Evolutionary conservation across 1,140 invertebrate species (phyloP), one percentile per base, ranked within the genome.

Genomic region (Drosophila bipectinata): DNA sequence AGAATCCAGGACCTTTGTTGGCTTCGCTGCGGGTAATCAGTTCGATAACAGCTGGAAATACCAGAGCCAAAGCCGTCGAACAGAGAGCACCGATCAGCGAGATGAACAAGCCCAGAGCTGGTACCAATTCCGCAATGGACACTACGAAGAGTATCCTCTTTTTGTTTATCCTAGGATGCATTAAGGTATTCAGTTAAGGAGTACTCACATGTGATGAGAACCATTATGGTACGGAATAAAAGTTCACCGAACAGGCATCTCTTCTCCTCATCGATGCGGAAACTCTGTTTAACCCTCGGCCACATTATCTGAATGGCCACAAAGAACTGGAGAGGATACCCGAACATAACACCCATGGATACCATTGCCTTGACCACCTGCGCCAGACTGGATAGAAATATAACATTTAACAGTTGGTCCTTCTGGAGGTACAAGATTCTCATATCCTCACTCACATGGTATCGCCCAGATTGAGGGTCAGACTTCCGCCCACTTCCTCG

Each of bases 41-140:
- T 83, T 99, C 97, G 49, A 98, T 96, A 26, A 98, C 92, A 0
- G 97, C 96, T 4, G 98, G 98, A 85, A 98, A 96, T n/a, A 99
- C 94, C 1, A 99, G 92, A 0, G 97, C 97, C 48, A 98, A 92
- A 0, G 96, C 95, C 32, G 97, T 97, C 59, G 96, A 97, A 81
- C 96, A 96, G 3, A 98, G 93, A 0, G 98, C 97, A 2, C 98
- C 98, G 47, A 98, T 96, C 49, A 98, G 92, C 0, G 98, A 97
- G 68, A 99, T 98, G 91, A 98, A 95, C 1, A 97, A 92, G 15
- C 96, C 96, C 62, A 99, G 92, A 67, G 97, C 93, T 0, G 97
- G 97, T 55, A 99, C 95, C 1, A 94, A 92, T 59, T 96, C 95
- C 0, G 97, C 97, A 54, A 98, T 92, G 6, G 94, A 91, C 93